Base-by-base conservation (phyloP, 2,888 invertebrate genomes). In the Patella pellucida region DNA sequence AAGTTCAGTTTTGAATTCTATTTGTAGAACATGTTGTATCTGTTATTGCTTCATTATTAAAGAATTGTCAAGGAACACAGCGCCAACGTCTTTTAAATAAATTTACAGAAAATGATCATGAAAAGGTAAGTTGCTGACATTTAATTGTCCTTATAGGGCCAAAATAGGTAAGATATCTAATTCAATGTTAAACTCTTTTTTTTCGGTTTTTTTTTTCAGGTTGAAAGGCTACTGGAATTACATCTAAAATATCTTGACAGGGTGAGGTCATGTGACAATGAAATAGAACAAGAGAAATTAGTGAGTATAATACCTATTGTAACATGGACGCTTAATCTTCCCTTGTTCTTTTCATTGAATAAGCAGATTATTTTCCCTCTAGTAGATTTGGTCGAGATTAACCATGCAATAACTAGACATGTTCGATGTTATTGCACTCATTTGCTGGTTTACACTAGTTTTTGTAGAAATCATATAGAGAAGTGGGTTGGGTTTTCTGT, bases 91-190 rank as follows among this genome's bases (percentile, higher is more conserved):
- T 99, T 74, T 92, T 99, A 19, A 95, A 95, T 83, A 99, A 99
- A 92, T 99, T 99, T 90, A 95, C 95, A 0, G 99, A 99, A 92
- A 98, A 98, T 88, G 99, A 99, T 91, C 95, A 97, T 86, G 99
- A 99, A 91, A 99, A 99, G 88, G 90, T 91, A 80, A 69, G 31
- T 5, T 27, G 11, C n/a, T 19, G 1, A 7, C 41, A 41, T 41
- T 41, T 41, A 41, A 9, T 41, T 41, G 41, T 41, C 41, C 41
- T 41, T 41, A 41, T 41, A 41, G 41, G 9, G 7, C 41, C 41
- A 41, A 41, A 41, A 41, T 41, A 7, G n/a, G 62, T n/a, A 62
- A 62, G 7, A 19, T n/a, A 19, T 19, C 15, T 23, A 15, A 16
- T 69, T 27, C n/a, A 16, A 3, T 69, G n/a, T 27, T 23, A 69